Evolutionary conservation across 2,888 invertebrate species (phyloP), one percentile per base, ranked within the genome.

Genomic region (Caenorhabditis sp.): DNA sequence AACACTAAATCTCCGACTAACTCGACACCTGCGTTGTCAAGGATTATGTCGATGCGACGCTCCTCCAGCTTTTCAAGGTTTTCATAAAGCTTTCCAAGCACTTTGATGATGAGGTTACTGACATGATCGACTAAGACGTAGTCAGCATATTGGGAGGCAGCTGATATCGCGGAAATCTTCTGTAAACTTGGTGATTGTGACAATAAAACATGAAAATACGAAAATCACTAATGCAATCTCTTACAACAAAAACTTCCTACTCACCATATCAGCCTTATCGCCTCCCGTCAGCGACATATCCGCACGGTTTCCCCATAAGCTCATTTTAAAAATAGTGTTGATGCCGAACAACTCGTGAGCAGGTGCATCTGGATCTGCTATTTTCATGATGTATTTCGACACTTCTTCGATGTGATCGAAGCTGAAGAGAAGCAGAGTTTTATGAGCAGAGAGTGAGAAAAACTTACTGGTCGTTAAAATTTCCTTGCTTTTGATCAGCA

Each of bases 11-110:
- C 99, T 0, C 96, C 94, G 87, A 96, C 95, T 0, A 98, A 90
- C 92, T 99, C 99, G 91, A 96, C 96, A 0, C 97, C 98, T 0
- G 96, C 94, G 92, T 99, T 99, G 92, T 99, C 99, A 79, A 96
- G 94, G 0, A 99, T 94, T 71, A 96, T 86, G 81, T 91, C 92
- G 5, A 92, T 69, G 35, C 86, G 80, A 28, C 84, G 85, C 44
- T 40, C 58, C 22, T 26, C 53, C 5, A 60, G 28, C 2, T 79
- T 60, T 24, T 77, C 70, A 6, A 44, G 24, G 2, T 50, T 62
- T 15, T 24, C 32, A 15, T 61, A 53, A 0, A 83, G 55, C 0
- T 69, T 71, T 1, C 22, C 56, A 0, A 79, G 51, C 22, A 74
- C 55, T 13, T 74, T 51, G 24, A 67, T 32, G 1, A 60, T 69